phyloP scores from a whole-genome alignment of 2,113 vertebrate species.

The Chamaetylas fuelleborni region DNA sequence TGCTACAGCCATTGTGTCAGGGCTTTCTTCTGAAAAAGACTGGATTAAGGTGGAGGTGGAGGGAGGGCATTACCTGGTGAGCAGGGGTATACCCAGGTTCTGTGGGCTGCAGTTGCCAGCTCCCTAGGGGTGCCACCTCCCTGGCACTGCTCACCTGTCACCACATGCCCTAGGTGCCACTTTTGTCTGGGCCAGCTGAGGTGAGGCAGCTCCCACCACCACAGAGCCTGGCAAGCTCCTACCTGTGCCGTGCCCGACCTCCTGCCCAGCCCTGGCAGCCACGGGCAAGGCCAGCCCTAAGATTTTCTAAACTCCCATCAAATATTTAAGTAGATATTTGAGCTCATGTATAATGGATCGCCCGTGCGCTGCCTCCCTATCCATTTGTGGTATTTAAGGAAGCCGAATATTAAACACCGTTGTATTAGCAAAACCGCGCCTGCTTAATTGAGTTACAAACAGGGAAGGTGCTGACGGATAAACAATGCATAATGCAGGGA shows the following conservation, averaged over 20 bases:
- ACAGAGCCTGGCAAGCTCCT: fast-evolving
- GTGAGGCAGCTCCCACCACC: not conserved
- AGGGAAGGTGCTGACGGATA: conserved; percentile 36
- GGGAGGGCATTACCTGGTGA: not conserved
- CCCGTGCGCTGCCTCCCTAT: not conserved
- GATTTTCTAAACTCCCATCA: conserved; percentile 52
- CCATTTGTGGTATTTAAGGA: conserved; percentile 65
- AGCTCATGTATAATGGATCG: conserved; percentile 65
- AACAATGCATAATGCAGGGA: conserved; percentile 30
- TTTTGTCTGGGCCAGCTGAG: not conserved
- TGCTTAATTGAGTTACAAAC: conserved; percentile 54
- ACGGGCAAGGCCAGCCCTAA: not conserved
- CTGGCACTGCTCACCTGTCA: not conserved
- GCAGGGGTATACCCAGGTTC: not conserved
- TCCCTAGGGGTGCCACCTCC: not conserved
- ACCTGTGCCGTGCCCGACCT: fast-evolving
- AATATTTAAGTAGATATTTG: conserved; percentile 63
- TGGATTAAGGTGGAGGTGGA: not conserved
- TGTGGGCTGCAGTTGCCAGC: not conserved
- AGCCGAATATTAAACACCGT: conserved; percentile 64
- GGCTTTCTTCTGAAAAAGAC: conserved; percentile 43
- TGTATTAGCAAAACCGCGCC: conserved; percentile 47
- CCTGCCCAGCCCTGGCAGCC: not conserved
- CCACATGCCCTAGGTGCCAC: fast-evolving
- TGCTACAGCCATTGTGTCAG: conserved; percentile 57